Evolutionary conservation across 1,140 invertebrate genomes (phyloP), one percentile per base, ranked within the genome.

Genomic region (Orius laevigatus): DNA sequence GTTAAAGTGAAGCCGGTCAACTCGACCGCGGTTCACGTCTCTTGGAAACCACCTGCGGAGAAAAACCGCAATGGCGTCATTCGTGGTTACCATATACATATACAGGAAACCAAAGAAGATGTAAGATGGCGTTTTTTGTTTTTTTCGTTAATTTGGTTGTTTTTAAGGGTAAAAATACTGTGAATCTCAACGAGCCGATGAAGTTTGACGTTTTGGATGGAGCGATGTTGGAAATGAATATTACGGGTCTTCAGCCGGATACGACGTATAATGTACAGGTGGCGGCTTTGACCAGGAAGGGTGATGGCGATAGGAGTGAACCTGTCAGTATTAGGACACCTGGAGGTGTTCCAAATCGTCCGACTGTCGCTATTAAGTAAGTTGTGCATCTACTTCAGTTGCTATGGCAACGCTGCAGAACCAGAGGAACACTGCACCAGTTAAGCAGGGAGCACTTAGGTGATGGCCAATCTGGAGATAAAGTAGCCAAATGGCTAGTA

Each of bases 61-160:
- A 87, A 88, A 59, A 88, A 95, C 56, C 79, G 84, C 50, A 92
- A 96, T 65, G 93, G 93, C n/a, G 81, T 96, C 44, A 95, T 97
- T 55, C 75, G 90, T 31, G 92, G 91, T 2, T 98, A 96, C 66
- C 91, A 95, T 59, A 85, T 98, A 44, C 87, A 94, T 62, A 81
- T 92, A 2, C 88, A 93, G 64, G 92, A 94, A 74, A 74, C 86
- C 8, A 75, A 81, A 59, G 79, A 87, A 59, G 80, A 86, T 72
- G 83, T 87, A 60, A 60, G 44, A 31, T 20, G 9, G 14, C 6
- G 5, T 10, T 38, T n/a, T 38, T 38, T 38, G 36, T 12, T 5
- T 12, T 38, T 38, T 38, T 12, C 5, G 4, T 18, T 5, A 43
- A 43, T n/a, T 4, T 43, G 41, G 20, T 18, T 14, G 19, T 12